Evolutionary conservation across 2,113 vertebrate genomes (phyloP).

Genomic region (Vombatus ursinus): DNA sequence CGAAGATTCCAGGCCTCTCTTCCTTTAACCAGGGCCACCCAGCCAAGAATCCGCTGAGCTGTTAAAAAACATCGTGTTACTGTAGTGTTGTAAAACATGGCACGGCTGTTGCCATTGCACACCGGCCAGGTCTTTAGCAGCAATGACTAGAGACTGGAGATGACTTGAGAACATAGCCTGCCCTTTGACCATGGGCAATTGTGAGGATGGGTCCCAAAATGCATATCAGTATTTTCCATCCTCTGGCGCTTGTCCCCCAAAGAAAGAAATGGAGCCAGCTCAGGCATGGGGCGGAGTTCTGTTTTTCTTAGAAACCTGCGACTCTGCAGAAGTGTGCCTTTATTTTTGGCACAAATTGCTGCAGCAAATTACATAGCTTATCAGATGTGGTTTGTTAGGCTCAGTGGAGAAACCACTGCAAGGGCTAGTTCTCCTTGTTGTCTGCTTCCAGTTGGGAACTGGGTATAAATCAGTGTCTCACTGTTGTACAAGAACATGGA

Average conservation of each 20-base stretch:
- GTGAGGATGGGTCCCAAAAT: conserved; percentile 21
- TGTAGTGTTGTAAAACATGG: conserved; percentile 70
- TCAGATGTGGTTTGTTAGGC: conserved; percentile 87
- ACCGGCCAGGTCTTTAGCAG: conserved; percentile 12
- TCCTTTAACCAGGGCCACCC: conserved; percentile 62
- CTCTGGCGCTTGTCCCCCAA: conserved; percentile 66
- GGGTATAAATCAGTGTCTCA: conserved; percentile 79
- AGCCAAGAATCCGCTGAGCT: conserved; percentile 71
- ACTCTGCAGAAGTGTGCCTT: conserved; percentile 83
- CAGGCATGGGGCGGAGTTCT: conserved; percentile 80
- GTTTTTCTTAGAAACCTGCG: conserved; percentile 85
- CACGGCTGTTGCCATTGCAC: conserved; percentile 54
- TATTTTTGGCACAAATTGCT: conserved; percentile 88
- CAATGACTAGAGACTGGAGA: conserved; percentile 23
- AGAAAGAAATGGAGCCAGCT: conserved; percentile 70
- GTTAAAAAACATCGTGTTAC: conserved; percentile 70
- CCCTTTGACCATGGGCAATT: neutral
- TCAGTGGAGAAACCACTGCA: conserved; percentile 82
- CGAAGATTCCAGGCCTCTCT: conserved; percentile 68
- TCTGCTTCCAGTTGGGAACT: conserved; percentile 81
- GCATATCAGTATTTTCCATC: conserved; percentile 57
- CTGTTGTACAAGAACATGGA: conserved; percentile 74
- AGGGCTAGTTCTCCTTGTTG: conserved; percentile 83
- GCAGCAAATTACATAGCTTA: conserved; percentile 87
- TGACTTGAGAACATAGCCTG: fast-evolving